A percentile compares a stretch with the other conserved stretches of the same genome.
These are phyloP conservation scores for Eumeta japonica DNA, from an alignment of 1,140 invertebrate genomes.

Conservation along the genomic window DNA sequence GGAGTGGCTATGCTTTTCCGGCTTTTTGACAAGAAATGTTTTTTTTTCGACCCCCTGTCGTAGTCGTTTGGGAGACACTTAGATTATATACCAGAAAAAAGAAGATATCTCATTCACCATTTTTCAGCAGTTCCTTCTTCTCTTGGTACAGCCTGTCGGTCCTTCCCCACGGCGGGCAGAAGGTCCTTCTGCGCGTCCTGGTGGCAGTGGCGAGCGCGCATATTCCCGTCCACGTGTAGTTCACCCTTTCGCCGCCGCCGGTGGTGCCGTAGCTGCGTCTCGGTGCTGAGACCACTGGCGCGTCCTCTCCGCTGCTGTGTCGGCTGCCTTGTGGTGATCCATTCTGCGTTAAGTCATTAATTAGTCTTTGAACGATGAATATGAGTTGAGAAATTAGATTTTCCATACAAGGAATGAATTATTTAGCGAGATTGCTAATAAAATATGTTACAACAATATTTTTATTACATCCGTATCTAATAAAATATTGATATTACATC, in stretches of 20 bases:
- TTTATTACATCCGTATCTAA: neutral
- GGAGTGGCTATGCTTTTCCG: too few relatives aligned
- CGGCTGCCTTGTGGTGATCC: constrained; percentile 24
- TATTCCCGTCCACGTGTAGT: constrained; percentile 70
- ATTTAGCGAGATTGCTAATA: too few relatives aligned
- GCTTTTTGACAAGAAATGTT: too few relatives aligned
- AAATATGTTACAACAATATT: too few relatives aligned
- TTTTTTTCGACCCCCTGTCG: too few relatives aligned
- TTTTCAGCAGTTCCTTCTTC: constrained; percentile 67
- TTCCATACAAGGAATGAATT: too few relatives aligned
- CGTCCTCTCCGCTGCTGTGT: constrained; percentile 30
- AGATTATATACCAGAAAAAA: too few relatives aligned
- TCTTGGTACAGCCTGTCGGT: constrained; percentile 47
- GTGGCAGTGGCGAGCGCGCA: constrained; percentile 63
- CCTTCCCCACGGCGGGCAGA: constrained; percentile 45
- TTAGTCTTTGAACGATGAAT: too few relatives aligned
- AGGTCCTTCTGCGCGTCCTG: constrained; percentile 27
- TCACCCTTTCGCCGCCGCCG: constrained; percentile 56
- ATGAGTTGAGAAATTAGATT: too few relatives aligned
- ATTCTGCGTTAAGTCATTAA: too few relatives aligned
- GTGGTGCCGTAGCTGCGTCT: constrained; percentile 36
- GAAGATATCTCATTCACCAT: constrained; percentile 57
- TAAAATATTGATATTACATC: neutral
- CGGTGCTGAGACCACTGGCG: constrained; percentile 21
- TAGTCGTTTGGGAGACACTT: too few relatives aligned